Percentiles rank a stretch among this genome's conserved stretches.
Conservation (phyloP, 1,140 invertebrate genomes). For the Heliconius nattereri region DNA sequence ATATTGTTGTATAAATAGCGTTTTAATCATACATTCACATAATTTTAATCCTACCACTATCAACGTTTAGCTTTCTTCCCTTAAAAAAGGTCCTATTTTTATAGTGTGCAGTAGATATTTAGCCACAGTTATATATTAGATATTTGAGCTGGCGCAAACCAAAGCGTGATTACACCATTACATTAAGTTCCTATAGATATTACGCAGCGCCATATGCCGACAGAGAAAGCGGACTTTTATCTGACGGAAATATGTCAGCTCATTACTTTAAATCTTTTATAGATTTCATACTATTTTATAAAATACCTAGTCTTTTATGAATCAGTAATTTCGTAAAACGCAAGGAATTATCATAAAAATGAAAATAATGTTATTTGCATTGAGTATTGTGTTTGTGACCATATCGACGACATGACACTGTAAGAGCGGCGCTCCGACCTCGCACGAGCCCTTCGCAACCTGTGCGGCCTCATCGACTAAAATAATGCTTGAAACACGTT, state of each 20-base stretch:
- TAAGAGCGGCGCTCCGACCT: constrained; percentile 55
- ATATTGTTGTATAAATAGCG: no score
- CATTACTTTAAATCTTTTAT: background rate
- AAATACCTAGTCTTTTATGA: background rate
- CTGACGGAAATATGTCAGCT: background rate
- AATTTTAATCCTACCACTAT: no score
- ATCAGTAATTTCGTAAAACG: constrained; percentile 11
- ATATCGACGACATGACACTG: constrained; percentile 52
- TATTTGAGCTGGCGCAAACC: background rate
- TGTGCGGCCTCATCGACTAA: constrained; percentile 67
- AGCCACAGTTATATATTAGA: no score
- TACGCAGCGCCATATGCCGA: background rate
- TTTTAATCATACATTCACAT: no score
- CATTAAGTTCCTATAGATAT: background rate
- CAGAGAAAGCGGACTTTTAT: background rate
- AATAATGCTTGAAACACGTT: constrained; percentile 57
- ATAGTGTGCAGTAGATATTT: no score
- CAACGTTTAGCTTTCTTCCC: no score
- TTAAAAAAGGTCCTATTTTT: no score
- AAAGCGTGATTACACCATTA: background rate
- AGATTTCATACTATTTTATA: background rate
- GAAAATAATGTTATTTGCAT: constrained; percentile 27
- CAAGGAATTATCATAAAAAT: constrained; percentile 15
- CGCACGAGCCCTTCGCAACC: constrained; percentile 71
- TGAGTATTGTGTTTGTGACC: constrained; percentile 46